Evolutionary conservation across 1,140 invertebrate species (phyloP).

Genomic region (Marisa cornuarietis): DNA sequence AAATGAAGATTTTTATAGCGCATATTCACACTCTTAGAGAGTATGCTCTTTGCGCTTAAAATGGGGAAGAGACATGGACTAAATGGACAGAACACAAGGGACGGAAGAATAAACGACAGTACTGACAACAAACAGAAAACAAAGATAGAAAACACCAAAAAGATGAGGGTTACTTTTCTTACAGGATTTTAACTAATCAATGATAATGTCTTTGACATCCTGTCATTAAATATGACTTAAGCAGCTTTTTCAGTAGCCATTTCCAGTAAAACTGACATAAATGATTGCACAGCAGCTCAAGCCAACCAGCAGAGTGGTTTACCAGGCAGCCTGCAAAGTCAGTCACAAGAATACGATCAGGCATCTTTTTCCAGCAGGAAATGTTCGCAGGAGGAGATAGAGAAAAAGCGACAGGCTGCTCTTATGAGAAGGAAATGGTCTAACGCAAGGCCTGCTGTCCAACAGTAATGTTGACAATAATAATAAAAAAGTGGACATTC

Average conservation of each 20-base stretch:
- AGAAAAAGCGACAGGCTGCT: conserved; percentile 34
- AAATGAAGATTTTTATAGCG: neutral
- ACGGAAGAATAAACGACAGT: too few relatives aligned
- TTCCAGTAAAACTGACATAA: neutral
- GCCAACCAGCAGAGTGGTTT: neutral
- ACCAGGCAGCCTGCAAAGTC: neutral
- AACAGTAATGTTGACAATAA: too few relatives aligned
- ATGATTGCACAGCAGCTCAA: neutral
- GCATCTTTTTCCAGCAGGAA: neutral
- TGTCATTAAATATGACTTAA: neutral
- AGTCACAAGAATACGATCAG: neutral
- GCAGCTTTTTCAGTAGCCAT: neutral
- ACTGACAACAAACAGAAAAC: too few relatives aligned
- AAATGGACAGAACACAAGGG: neutral
- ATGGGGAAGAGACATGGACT: conserved; percentile 5
- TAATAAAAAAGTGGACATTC: too few relatives aligned
- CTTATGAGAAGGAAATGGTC: conserved; percentile 14
- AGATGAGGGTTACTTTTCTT: too few relatives aligned
- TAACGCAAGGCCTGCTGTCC: too few relatives aligned
- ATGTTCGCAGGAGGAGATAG: conserved; percentile 38
- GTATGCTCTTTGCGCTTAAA: neutral
- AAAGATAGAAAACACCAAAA: too few relatives aligned
- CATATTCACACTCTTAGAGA: neutral
- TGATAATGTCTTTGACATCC: neutral
- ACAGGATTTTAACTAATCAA: too few relatives aligned